Conservation (phyloP, 2,797 vertebrate genomes). For the Monodelphis domestica region DNA sequence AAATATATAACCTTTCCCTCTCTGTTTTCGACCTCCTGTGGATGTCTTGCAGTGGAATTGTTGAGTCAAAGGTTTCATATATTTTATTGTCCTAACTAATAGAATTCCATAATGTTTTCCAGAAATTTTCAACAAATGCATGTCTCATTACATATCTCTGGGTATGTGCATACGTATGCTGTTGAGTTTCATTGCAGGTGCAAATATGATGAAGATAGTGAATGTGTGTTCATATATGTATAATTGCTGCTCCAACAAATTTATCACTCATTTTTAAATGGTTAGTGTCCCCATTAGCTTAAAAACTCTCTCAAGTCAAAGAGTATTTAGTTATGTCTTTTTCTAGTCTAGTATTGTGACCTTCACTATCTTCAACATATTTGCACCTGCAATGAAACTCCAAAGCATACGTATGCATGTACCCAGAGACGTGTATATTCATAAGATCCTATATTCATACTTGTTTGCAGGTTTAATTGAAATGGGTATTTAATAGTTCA, state of each 20-base stretch:
- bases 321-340: not conserved
- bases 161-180: too few relatives aligned
- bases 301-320: not conserved
- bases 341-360: not conserved
- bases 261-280: not conserved
- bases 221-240: too few relatives aligned
- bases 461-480: not conserved
- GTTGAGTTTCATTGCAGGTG: too few relatives aligned
- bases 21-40: not conserved
- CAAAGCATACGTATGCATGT: not conserved
- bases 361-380: not conserved
- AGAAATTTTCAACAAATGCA: not conserved
- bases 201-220: too few relatives aligned
- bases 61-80: not conserved
- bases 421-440: not conserved
- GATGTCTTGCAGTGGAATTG: not conserved
- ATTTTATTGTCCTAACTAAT: not conserved
- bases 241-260: not conserved
- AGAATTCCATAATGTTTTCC: not conserved
- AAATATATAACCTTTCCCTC: not conserved
- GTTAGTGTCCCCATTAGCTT: not conserved
- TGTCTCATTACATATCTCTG: too few relatives aligned
- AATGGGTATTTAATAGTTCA: conserved; percentile 4
- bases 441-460: not conserved
- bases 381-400: not conserved